Conservation (phyloP, 2,113 vertebrate genomes). For the Caranx melampygus region DNA sequence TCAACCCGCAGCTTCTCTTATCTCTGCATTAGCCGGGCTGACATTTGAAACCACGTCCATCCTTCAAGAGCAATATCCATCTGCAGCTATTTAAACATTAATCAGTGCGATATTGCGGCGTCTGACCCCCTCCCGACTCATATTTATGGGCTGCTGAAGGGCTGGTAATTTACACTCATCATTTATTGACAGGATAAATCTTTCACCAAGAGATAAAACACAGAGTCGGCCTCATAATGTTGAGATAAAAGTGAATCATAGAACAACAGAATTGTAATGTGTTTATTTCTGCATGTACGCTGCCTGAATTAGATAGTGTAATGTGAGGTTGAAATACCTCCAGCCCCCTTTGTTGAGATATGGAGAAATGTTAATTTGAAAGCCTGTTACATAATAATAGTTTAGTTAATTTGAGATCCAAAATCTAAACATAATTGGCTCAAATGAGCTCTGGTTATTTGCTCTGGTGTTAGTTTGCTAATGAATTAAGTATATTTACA, state of each 20-base stretch:
- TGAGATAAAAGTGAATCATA: slow-evolving; percentile 18
- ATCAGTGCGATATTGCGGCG: slow-evolving; percentile 49
- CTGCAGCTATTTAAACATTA: slow-evolving; percentile 60
- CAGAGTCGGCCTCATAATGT: slow-evolving; percentile 8
- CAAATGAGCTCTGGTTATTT: too few relatives aligned
- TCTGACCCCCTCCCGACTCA: slow-evolving; percentile 58
- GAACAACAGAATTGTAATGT: not conserved
- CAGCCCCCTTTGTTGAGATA: not conserved
- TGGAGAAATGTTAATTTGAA: not conserved
- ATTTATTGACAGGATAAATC: slow-evolving; percentile 68
- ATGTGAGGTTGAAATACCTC: not conserved
- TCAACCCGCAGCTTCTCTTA: slow-evolving; percentile 31
- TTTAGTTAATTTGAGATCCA: too few relatives aligned
- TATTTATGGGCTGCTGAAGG: slow-evolving; percentile 55
- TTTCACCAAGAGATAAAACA: slow-evolving; percentile 43
- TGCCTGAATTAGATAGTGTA: not conserved
- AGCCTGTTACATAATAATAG: not conserved
- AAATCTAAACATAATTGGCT: too few relatives aligned
- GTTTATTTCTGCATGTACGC: not conserved
- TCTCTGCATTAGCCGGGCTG: slow-evolving; percentile 38
- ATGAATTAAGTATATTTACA: too few relatives aligned
- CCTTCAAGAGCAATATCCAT: slow-evolving; percentile 37
- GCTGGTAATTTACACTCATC: slow-evolving; percentile 61
- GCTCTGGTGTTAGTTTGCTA: too few relatives aligned
- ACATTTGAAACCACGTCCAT: slow-evolving; percentile 38